Base-by-base conservation (phyloP, 2,113 vertebrate species). In the Aleadryas rufinucha region DNA sequence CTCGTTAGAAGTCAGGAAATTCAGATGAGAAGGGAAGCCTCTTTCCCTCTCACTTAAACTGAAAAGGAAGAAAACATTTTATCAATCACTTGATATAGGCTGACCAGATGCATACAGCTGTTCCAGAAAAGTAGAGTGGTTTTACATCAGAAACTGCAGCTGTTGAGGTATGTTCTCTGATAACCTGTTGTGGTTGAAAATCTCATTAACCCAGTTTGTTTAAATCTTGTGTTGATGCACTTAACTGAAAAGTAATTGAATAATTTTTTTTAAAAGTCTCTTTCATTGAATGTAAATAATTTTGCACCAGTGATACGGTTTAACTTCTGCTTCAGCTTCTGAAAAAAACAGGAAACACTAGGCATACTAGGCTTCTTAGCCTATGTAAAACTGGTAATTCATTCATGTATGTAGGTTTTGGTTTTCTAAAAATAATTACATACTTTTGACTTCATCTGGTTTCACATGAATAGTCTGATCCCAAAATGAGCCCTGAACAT, bases 191-290 rank as follows among this genome's bases (percentile, higher is more conserved):
- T 97, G 68, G 70, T 87, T 86, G 89, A 89, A 94, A 95, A 91
- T 94, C 87, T 95, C 83, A 78, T 97, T 97, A 95, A 97, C 56
- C 44, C 72, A 92, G 61, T 95, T 94, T 80, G 9, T 66, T 91
- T 74, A 96, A 95, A 87, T 92, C 69, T 82, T 83, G 78, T 89
- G 75, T 89, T 78, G 84, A 92, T 97, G 97, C 97, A 98, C 97
- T 98, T 97, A 96, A 77, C 45, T 59, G 49, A 96, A 79, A 54
- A 86, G 54, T 59, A 91, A 78, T 78, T 53, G 92, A 91, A 41
- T 35, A 66, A 66, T 72, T 78, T 37, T 47, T 47, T 47, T 23
- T 19, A 49, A 53, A 79, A 68, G 13, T 81, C 24, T 54, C 42
- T 91, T 72, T 66, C 53, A 61, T 84, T 93, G 80, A 87, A 93